Conservation (phyloP, 2,113 vertebrate genomes). For the Bubalus kerabau region DNA sequence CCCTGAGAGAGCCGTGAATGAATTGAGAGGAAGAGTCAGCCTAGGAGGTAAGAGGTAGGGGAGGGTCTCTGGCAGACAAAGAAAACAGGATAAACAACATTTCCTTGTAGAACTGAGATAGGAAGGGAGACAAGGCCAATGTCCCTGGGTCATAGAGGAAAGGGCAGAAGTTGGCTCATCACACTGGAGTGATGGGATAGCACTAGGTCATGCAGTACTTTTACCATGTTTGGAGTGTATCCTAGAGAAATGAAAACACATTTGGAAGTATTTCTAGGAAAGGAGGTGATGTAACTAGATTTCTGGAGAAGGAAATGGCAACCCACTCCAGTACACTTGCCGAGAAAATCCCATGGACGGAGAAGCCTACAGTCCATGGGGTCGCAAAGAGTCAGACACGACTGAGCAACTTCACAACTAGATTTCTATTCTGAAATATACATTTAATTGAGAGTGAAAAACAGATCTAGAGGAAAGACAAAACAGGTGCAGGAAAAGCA, state of each 20-base stretch:
- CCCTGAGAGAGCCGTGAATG: background rate
- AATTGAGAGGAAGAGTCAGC: background rate
- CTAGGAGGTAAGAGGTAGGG: background rate
- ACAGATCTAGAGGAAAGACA: background rate
- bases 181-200: background rate
- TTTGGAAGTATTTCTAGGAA: background rate
- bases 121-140: background rate
- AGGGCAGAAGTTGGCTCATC: background rate
- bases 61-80: background rate
- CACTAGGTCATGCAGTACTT: background rate
- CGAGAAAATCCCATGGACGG: too few relatives aligned
- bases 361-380: too few relatives aligned
- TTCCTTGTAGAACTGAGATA: background rate
- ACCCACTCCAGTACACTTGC: too few relatives aligned
- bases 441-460: background rate
- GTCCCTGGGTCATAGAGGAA: background rate
- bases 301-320: background rate
- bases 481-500: background rate
- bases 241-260: background rate
- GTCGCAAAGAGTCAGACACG: too few relatives aligned
- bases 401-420: background rate
- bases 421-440: background rate
- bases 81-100: background rate
- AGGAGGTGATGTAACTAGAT: background rate
- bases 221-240: background rate